Conservation (phyloP, 2,888 invertebrate genomes). For the Rhagophthalmus giganteus region DNA sequence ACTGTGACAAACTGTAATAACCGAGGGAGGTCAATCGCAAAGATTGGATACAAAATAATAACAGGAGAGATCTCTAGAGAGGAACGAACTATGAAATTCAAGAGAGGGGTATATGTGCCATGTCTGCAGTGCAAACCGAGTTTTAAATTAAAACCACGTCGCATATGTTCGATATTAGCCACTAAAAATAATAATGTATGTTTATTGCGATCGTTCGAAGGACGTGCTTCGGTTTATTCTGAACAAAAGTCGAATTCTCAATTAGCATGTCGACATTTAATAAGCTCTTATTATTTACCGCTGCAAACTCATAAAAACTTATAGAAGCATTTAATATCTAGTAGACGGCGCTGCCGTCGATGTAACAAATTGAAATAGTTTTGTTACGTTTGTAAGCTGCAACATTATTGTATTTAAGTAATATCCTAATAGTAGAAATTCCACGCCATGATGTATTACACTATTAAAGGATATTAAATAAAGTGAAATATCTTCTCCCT, state of each 20-base stretch:
- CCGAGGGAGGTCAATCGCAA: constrained; percentile 33
- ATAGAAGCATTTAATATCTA: too few species aligned
- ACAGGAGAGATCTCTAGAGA: constrained; percentile 34
- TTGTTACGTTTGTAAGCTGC: too few species aligned
- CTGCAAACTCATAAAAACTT: not conserved
- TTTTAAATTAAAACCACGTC: constrained; percentile 39
- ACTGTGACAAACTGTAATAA: constrained; percentile 35
- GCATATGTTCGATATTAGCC: constrained; percentile 34
- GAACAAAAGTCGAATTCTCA: not conserved
- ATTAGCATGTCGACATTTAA: constrained; percentile 7
- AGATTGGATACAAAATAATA: constrained; percentile 32
- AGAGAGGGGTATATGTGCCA: constrained; percentile 22
- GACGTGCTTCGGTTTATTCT: constrained; percentile 11
- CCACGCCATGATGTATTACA: too few species aligned
- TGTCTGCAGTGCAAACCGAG: constrained; percentile 32
- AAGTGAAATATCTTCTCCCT: too few species aligned
- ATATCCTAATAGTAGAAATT: too few species aligned
- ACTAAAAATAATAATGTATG: constrained; percentile 33
- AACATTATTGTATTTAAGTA: too few species aligned
- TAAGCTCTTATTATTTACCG: not conserved
- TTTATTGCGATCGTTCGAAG: constrained; percentile 24
- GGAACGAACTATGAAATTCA: constrained; percentile 12
- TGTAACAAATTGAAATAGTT: too few species aligned
- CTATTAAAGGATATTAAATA: too few species aligned
- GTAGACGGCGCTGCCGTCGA: too few species aligned